Conservation (phyloP, 92 coral and sea anemone species). For the Actinernus sp. region DNA sequence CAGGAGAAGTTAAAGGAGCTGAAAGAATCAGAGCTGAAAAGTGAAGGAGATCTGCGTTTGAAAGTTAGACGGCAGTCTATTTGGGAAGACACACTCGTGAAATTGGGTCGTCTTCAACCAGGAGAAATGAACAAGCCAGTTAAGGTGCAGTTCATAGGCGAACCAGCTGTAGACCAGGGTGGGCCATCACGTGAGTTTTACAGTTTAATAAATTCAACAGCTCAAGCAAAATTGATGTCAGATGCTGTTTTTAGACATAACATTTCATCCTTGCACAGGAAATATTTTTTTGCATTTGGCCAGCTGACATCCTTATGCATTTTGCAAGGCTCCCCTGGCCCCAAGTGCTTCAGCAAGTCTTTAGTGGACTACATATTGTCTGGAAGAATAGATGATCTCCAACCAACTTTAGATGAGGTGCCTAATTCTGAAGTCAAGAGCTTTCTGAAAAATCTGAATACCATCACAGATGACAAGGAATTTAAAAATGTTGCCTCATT, state of each 20-base stretch:
- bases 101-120: background rate
- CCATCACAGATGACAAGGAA: slow-evolving; percentile 44
- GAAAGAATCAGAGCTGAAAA: too few relatives aligned
- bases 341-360: slow-evolving; percentile 32
- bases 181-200: slow-evolving; percentile 21
- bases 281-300: slow-evolving; percentile 20
- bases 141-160: slow-evolving; percentile 22
- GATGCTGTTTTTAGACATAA: slow-evolving; percentile 31
- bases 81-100: slow-evolving; percentile 29
- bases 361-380: slow-evolving; percentile 33
- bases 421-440: slow-evolving; percentile 42
- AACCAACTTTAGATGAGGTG: slow-evolving; percentile 43
- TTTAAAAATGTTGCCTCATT: slow-evolving; percentile 52
- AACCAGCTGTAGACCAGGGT: slow-evolving; percentile 26
- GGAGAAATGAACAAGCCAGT: slow-evolving; percentile 11
- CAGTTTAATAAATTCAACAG: slow-evolving; percentile 1
- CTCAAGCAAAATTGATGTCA: slow-evolving; percentile 8
- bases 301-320: slow-evolving; percentile 27
- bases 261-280: slow-evolving; percentile 4
- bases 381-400: slow-evolving; percentile 20
- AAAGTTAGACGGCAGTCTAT: slow-evolving; percentile 42
- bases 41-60: slow-evolving; percentile 42
- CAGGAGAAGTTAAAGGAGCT: too few relatives aligned
- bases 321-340: slow-evolving; percentile 46
- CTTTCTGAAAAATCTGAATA: slow-evolving; percentile 23